Percentiles rank a stretch among this genome's conserved stretches.
Conservation (phyloP, 2,888 invertebrate genomes). For the Epinotia nisella region DNA sequence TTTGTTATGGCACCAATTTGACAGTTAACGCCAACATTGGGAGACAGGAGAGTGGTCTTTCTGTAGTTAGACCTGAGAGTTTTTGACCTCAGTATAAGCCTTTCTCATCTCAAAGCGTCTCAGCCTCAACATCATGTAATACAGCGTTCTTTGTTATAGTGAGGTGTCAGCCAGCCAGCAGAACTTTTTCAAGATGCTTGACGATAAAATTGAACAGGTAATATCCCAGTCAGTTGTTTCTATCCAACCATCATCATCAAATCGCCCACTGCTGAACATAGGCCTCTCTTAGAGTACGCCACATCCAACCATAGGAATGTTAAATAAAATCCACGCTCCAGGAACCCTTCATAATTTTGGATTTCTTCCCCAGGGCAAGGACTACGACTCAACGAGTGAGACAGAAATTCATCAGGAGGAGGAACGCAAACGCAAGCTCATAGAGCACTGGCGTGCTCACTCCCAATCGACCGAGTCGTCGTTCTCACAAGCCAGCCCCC, state of each 20-base stretch:
- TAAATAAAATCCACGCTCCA: not conserved
- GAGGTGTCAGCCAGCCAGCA: slow-evolving; percentile 95
- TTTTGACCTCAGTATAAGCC: too few species aligned
- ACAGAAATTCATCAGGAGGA: slow-evolving; percentile 88
- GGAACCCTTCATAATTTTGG: not conserved
- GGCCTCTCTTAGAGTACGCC: too few species aligned
- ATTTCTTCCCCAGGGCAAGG: slow-evolving; percentile 86
- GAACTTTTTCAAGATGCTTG: slow-evolving; percentile 96
- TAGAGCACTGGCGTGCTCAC: slow-evolving; percentile 91
- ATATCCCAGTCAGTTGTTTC: too few species aligned
- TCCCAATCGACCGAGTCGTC: slow-evolving; percentile 83
- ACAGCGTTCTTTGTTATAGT: slow-evolving; percentile 82
- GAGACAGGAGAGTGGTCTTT: too few species aligned
- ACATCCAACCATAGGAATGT: not conserved
- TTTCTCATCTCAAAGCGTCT: too few species aligned
- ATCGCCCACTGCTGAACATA: too few species aligned
- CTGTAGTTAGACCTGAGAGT: too few species aligned
- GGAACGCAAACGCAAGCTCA: slow-evolving; percentile 87
- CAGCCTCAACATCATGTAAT: not conserved
- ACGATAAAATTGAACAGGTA: slow-evolving; percentile 96
- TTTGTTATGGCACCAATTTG: too few species aligned
- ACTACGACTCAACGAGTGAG: slow-evolving; percentile 92
- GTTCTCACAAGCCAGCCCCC: slow-evolving; percentile 67
- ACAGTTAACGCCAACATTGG: too few species aligned
- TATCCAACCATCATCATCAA: not conserved